These are phyloP conservation scores for Synaphobranchus kaupii DNA, from an alignment of 2,797 vertebrate genomes.

Conservation along the genomic window DNA sequence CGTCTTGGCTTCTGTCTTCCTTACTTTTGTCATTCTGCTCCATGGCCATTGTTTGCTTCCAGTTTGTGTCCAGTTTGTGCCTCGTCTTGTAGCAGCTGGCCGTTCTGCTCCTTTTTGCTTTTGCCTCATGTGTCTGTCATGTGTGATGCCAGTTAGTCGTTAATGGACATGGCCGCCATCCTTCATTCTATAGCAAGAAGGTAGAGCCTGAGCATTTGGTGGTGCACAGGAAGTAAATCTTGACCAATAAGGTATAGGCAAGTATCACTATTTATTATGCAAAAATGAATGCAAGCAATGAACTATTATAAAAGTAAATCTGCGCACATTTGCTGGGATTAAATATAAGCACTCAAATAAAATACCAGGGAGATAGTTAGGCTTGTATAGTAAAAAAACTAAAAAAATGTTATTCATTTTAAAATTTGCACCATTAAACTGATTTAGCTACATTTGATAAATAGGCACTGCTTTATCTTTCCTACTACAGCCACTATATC, in stretches of 20 bases:
- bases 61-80: neutral
- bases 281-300: neutral
- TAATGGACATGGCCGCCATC: neutral
- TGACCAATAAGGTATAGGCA: neutral
- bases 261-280: neutral
- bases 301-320: neutral
- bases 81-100: neutral
- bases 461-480: neutral
- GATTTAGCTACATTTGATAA: neutral
- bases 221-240: neutral
- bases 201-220: neutral
- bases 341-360: neutral
- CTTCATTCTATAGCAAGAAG: neutral
- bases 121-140: neutral
- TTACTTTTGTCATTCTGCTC: neutral
- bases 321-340: neutral
- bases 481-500: neutral
- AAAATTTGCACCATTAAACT: neutral
- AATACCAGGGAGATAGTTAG: neutral
- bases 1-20: neutral
- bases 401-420: neutral
- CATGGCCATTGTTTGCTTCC: neutral
- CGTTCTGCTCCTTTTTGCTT: neutral
- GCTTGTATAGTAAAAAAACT: neutral
- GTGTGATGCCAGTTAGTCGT: neutral